Base-by-base conservation (phyloP, 2,888 invertebrate genomes). In the Volucella bombylans region DNA sequence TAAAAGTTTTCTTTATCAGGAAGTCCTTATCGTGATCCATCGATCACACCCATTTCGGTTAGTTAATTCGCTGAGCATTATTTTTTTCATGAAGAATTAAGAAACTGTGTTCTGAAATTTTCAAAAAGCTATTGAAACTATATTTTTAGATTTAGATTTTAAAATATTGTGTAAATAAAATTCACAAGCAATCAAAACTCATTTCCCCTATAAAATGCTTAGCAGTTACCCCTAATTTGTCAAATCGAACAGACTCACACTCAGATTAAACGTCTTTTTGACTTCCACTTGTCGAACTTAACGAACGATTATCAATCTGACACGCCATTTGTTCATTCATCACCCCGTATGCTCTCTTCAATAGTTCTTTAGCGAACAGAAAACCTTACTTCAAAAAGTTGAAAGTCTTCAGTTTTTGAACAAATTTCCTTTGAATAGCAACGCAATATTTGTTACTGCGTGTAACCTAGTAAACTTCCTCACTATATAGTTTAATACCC, bases 331-430 rank as follows among this genome's bases (percentile, higher is more conserved):
- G 11, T 11, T 8, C 18, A 43, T 18, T 65, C 49, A 45, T 41
- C 64, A n/a, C 64, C 47, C 3, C 52, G 23, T 55, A 47, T 11
- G 15, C 12, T 47, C 39, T 10, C 15, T 68, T 10, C 55, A 23
- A 39, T 43, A 64, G 12, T 47, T 59, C 41, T 49, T 61, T 45
- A 18, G 23, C 15, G n/a, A 50, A 54, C 59, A 65, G 67, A 79
- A 74, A 71, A 74, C 43, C 12, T 38, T 57, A 65, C 64, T 47
- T 62, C 38, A 47, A 49, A 61, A 69, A 65, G 38, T 59, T 73
- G 39, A 59, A 74, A 54, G 65, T 74, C 55, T 61, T 83, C 74
- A 79, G 83, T 83, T 83, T 83, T 71, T 15, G 14, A 55, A 79
- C 69, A 79, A 71, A 74, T 83, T 71, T 18, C 49, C 11, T 65